Conservation (phyloP, 2,113 vertebrate genomes). For the Centropus bengalensis region DNA sequence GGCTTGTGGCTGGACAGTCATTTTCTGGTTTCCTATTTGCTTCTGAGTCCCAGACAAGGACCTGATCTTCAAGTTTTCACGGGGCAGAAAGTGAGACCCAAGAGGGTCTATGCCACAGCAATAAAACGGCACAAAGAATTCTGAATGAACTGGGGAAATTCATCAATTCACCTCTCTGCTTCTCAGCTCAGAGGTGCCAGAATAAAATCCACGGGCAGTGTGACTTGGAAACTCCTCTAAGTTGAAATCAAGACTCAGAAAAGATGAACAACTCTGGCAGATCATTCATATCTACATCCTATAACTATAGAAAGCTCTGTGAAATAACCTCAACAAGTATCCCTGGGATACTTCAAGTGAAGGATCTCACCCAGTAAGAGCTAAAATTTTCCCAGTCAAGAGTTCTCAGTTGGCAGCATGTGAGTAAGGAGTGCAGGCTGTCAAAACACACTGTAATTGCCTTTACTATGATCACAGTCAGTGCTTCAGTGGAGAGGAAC, state of each 20-base stretch:
- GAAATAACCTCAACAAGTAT: constrained; percentile 17
- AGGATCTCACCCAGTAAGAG: neutral
- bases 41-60: neutral
- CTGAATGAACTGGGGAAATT: neutral
- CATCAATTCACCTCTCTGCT: neutral
- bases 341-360: constrained; percentile 6
- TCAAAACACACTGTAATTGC: neutral
- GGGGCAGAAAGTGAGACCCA: neutral
- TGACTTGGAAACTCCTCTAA: neutral
- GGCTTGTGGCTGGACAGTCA: neutral
- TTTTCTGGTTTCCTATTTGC: neutral
- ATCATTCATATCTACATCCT: neutral
- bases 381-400: neutral
- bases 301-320: neutral
- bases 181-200: neutral
- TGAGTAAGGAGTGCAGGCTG: neutral
- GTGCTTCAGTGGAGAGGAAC: neutral
- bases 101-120: neutral
- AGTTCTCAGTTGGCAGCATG: neutral
- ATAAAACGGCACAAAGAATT: neutral
- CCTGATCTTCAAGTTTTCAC: neutral
- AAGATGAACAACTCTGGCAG: neutral
- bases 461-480: neutral
- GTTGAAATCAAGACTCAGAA: neutral
- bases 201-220: neutral